Evolutionary conservation across 1,140 invertebrate genomes (phyloP).

Genomic region (Brachionus calyciflorus): DNA sequence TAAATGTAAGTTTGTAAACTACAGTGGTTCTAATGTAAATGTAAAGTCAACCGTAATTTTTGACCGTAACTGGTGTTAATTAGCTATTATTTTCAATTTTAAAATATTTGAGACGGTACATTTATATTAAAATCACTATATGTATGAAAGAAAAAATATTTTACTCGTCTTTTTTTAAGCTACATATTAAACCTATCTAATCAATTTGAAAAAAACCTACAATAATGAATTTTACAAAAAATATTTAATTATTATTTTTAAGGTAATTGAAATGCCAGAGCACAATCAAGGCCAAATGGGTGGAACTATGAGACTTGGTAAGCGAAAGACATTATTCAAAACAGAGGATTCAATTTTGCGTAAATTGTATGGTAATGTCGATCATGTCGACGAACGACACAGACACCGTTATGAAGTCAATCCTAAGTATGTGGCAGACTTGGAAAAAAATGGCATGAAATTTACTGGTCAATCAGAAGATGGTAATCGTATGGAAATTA

Average conservation of each 20-base stretch:
- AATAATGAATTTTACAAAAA: background rate
- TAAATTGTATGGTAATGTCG: slow-evolving; percentile 77
- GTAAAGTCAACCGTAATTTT: too few relatives aligned
- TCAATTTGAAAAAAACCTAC: too few relatives aligned
- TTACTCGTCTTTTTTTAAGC: too few relatives aligned
- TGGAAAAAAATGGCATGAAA: slow-evolving; percentile 78
- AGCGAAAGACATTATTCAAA: slow-evolving; percentile 76
- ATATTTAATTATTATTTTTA: too few relatives aligned
- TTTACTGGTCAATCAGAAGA: slow-evolving; percentile 81
- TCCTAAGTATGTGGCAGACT: slow-evolving; percentile 72
- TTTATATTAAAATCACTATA: too few relatives aligned
- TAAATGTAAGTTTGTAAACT: too few relatives aligned
- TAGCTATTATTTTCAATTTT: too few relatives aligned
- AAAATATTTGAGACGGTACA: too few relatives aligned
- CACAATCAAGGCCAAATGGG: slow-evolving; percentile 87
- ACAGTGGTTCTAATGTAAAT: too few relatives aligned
- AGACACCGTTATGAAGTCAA: slow-evolving; percentile 86
- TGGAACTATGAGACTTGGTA: slow-evolving; percentile 95
- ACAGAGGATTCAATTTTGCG: slow-evolving; percentile 18
- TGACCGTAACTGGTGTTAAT: too few relatives aligned
- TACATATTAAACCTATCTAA: too few relatives aligned
- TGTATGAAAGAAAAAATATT: too few relatives aligned
- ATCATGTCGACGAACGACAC: slow-evolving; percentile 88
- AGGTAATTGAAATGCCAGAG: slow-evolving; percentile 96
- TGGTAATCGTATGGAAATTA: slow-evolving; percentile 76